Percentiles rank a stretch among this genome's conserved stretches.
Conservation (phyloP, 1,140 invertebrate species). For the Vanessa atalanta region DNA sequence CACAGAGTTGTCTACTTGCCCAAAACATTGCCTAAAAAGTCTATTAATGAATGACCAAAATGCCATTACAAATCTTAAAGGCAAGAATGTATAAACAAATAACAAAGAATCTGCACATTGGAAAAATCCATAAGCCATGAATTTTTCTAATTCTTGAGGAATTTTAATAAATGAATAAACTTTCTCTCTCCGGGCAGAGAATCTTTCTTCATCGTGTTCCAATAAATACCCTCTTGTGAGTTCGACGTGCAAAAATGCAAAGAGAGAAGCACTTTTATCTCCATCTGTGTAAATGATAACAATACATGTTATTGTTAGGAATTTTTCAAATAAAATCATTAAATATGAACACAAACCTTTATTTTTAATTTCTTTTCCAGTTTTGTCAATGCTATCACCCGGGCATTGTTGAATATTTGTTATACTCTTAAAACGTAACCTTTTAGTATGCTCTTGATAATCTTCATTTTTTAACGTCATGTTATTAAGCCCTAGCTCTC, state of each 20-base stretch:
- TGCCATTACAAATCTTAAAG: constrained; percentile 93
- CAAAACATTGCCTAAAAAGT: constrained; percentile 86
- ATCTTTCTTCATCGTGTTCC: constrained; percentile 96
- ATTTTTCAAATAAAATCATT: not conserved
- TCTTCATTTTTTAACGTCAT: constrained; percentile 71
- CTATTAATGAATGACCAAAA: constrained; percentile 89
- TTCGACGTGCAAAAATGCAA: constrained; percentile 91
- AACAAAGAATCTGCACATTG: constrained; percentile 99
- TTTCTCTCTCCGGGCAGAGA: constrained; percentile 95
- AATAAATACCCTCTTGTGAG: constrained; percentile 94
- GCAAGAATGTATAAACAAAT: constrained; percentile 98
- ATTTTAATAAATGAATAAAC: constrained; percentile 99
- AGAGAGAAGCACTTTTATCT: constrained; percentile 82
- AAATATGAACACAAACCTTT: constrained; percentile 53
- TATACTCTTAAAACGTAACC: constrained; percentile 69
- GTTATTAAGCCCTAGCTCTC: constrained; percentile 31
- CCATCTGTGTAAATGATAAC: constrained; percentile 51
- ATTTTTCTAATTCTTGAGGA: constrained; percentile 94
- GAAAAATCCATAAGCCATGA: constrained; percentile 98
- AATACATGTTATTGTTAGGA: not conserved
- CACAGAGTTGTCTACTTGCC: constrained; percentile 77
- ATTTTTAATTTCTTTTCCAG: constrained; percentile 59
- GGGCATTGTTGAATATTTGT: constrained; percentile 59
- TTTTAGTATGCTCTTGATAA: constrained; percentile 66
- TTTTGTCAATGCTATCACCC: constrained; percentile 60